These are phyloP conservation scores for Avahi laniger DNA, from an alignment of 2,797 vertebrate genomes.

Conservation along the genomic window DNA sequence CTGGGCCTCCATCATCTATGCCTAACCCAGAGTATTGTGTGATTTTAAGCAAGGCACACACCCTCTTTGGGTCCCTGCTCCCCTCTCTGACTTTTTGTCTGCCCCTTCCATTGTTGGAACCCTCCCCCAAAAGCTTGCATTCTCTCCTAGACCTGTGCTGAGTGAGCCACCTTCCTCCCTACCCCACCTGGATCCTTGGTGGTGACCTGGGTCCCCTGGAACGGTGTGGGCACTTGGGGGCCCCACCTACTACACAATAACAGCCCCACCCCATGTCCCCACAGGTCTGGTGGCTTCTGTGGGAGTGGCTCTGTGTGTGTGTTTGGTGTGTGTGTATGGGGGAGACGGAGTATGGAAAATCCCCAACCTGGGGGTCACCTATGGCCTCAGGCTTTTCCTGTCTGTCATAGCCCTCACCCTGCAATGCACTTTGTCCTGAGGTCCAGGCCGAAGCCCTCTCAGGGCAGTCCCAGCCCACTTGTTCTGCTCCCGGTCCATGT, in stretches of 20 bases:
- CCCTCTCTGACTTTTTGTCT: neutral
- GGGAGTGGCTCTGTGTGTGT: conserved; percentile 25
- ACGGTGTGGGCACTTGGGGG: neutral
- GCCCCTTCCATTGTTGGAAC: neutral
- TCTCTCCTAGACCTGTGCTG: no score
- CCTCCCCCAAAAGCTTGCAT: neutral
- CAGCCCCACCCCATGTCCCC: neutral
- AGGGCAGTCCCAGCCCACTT: neutral
- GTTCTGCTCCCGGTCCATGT: neutral
- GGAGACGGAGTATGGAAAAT: neutral
- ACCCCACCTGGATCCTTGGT: neutral
- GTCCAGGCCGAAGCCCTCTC: neutral
- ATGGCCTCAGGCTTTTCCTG: neutral
- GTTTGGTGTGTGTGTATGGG: neutral
- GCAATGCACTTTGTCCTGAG: neutral
- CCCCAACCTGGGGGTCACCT: neutral
- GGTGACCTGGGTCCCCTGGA: neutral
- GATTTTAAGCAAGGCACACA: neutral
- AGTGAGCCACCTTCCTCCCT: neutral
- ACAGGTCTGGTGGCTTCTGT: conserved; percentile 51
- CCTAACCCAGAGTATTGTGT: neutral
- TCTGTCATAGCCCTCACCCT: neutral
- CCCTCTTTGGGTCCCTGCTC: neutral
- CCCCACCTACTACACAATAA: conserved; percentile 8
- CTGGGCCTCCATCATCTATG: neutral